Evolutionary conservation across 2,113 vertebrate species (phyloP).

Genomic region (Dunckerocampus dactyliophorus): DNA sequence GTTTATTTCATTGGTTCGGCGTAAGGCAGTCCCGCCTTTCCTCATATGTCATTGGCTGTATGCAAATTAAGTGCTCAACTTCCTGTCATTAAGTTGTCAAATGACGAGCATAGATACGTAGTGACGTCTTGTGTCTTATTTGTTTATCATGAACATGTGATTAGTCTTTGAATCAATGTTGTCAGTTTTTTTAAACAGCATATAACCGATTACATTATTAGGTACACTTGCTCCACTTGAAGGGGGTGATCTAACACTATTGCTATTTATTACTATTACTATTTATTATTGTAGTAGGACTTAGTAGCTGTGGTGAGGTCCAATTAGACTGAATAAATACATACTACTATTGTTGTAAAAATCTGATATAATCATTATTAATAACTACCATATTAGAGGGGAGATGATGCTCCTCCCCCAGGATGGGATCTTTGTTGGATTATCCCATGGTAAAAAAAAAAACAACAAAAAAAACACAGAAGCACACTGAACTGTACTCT

Average conservation of each 20-base stretch:
- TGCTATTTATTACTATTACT: too few species aligned
- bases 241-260: neutral
- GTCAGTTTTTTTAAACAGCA: neutral
- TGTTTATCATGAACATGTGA: neutral
- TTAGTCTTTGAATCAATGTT: conserved; percentile 1
- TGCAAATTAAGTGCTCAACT: conserved; percentile 21
- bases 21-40: conserved; percentile 1
- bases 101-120: neutral
- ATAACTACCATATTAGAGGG: too few species aligned
- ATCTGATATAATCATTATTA: neutral
- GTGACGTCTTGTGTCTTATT: neutral
- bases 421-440: conserved; percentile 55
- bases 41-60: conserved; percentile 45
- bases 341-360: neutral
- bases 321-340: neutral
- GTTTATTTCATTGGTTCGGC: conserved; percentile 15
- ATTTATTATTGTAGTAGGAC: too few species aligned
- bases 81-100: conserved; percentile 45
- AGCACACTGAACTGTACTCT: neutral
- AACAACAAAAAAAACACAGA: neutral
- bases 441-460: conserved; percentile 45
- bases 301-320: neutral
- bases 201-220: neutral
- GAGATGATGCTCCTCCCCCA: conserved; percentile 18
- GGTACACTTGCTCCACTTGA: neutral